Evolutionary conservation across 1,140 invertebrate genomes (phyloP).

Genomic region (Pseudomyrmex pallidus): DNA sequence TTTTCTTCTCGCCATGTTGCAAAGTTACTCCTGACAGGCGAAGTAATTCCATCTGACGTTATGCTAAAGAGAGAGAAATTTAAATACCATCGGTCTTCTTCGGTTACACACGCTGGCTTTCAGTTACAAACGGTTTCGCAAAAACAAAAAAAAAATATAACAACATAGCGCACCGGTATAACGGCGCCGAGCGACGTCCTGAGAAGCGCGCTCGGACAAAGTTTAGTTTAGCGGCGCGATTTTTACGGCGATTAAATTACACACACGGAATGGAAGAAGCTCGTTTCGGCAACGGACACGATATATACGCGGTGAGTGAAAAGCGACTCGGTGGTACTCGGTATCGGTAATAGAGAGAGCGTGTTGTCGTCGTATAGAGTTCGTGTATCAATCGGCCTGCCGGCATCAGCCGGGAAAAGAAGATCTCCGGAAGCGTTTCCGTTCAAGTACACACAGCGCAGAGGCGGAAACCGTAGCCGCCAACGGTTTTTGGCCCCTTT

Average conservation of each 20-base stretch:
- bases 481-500: constrained; percentile 33
- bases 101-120: constrained; percentile 45
- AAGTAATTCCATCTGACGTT: constrained; percentile 29
- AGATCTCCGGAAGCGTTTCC: neutral
- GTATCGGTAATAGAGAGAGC: neutral
- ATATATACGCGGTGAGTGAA: neutral
- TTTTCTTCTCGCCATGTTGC: constrained; percentile 1
- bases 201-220: constrained; percentile 20
- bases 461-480: constrained; percentile 19
- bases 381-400: constrained; percentile 14
- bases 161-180: neutral
- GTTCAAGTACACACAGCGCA: constrained; percentile 14
- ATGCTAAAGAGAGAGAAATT: constrained; percentile 45
- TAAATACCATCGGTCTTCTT: constrained; percentile 28
- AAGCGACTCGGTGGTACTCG: constrained; percentile 20
- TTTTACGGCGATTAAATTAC: constrained; percentile 50
- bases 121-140: constrained; percentile 32
- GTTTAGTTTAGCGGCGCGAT: constrained; percentile 42
- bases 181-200: constrained; percentile 2
- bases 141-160: neutral
- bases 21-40: constrained; percentile 4
- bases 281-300: neutral
- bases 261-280: constrained; percentile 1
- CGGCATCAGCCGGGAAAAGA: neutral
- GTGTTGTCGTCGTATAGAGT: neutral